phyloP scores from a whole-genome alignment of 2,113 vertebrate genomes.

The Garra rufa region DNA sequence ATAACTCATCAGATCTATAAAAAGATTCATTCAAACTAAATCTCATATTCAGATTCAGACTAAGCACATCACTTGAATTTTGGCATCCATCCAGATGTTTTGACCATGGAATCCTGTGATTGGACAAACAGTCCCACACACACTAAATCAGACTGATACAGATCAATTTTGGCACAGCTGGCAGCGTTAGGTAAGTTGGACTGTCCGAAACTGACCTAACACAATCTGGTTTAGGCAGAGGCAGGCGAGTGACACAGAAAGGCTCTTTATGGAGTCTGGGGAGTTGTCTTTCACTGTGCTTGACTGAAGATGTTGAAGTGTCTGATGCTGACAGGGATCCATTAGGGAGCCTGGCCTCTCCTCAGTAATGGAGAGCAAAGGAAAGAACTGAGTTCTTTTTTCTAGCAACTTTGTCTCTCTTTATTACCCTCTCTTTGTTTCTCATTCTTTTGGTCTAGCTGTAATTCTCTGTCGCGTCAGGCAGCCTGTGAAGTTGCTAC shows the following conservation, averaged over 20 bases:
- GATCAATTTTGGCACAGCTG: not conserved
- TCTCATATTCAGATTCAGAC: not conserved
- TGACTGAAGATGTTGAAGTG: conserved; percentile 59
- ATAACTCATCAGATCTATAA: conserved; percentile 1
- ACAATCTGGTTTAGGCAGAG: conserved; percentile 35
- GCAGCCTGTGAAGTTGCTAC: conserved; percentile 18
- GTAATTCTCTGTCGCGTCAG: conserved; percentile 16
- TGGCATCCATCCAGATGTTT: not conserved
- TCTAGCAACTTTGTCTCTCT: conserved; percentile 37
- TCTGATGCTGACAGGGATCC: conserved; percentile 57
- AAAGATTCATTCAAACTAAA: not conserved
- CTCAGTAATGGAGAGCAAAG: conserved; percentile 39
- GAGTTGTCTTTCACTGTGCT: conserved; percentile 52
- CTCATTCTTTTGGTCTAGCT: not conserved
- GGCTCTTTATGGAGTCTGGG: conserved; percentile 55
- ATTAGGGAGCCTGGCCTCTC: conserved; percentile 55
- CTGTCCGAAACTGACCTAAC: conserved; percentile 50
- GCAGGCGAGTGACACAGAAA: conserved; percentile 52
- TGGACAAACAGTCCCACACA: not conserved
- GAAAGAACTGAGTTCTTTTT: conserved; percentile 47
- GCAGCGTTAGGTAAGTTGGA: conserved; percentile 33
- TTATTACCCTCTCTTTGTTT: conserved; percentile 34
- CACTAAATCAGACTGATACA: conserved; percentile 14
- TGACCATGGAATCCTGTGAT: not conserved
- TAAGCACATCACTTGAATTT: not conserved